Percentiles rank a stretch among this genome's conserved stretches.
phyloP scores from a whole-genome alignment of 2,797 vertebrate species.

The Antrozous pallidus region DNA sequence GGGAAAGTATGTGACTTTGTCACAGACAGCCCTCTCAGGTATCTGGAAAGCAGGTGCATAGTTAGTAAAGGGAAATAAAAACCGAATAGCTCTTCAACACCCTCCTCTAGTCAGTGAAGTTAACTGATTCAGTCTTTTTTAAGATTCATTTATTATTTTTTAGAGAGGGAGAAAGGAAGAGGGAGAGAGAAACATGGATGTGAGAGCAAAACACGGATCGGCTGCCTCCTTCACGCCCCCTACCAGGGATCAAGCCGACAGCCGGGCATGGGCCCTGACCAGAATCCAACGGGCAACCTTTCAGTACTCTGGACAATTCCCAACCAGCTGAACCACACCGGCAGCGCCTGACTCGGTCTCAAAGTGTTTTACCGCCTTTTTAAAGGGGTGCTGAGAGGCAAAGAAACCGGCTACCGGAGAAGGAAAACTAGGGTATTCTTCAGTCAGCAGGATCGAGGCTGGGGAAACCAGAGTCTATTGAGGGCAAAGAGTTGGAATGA shows the following conservation, averaged over 20 bases:
- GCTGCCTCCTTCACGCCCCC: neutral
- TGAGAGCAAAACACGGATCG: neutral
- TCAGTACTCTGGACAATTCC: too few species aligned
- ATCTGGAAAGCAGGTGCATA: neutral
- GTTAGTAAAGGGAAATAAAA: conserved; percentile 12
- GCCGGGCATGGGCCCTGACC: neutral
- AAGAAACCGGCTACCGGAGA: neutral
- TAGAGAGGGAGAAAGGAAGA: neutral
- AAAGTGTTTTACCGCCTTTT: neutral
- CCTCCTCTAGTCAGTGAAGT: neutral
- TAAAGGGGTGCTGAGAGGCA: neutral
- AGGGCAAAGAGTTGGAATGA: neutral
- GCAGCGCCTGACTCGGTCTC: neutral
- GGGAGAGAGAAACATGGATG: neutral
- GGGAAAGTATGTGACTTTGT: neutral
- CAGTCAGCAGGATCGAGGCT: neutral
- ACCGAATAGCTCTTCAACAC: neutral
- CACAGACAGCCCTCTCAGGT: neutral
- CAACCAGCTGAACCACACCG: neutral
- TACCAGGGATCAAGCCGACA: neutral
- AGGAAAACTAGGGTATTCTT: neutral
- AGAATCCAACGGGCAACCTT: neutral
- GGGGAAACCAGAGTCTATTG: conserved; percentile 4
- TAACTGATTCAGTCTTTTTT: neutral
- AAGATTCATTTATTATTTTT: too few species aligned